Conservation (phyloP, 2,113 vertebrate species). For the Tyto alba region DNA sequence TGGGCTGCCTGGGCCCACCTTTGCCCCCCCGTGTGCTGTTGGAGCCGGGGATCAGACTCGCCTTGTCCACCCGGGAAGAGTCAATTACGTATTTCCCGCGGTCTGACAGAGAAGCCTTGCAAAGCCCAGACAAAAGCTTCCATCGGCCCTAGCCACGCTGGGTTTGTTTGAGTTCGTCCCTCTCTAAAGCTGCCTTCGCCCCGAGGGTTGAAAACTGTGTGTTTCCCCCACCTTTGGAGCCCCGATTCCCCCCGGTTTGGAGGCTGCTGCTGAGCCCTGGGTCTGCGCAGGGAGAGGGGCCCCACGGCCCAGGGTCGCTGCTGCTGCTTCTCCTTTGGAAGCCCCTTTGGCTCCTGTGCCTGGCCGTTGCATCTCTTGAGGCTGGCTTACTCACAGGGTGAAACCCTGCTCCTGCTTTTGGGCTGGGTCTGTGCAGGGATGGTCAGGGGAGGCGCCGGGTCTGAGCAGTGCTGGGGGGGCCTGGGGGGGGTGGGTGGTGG, state of each 20-base stretch:
- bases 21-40: neutral
- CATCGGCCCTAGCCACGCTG: neutral
- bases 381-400: neutral
- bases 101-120: neutral
- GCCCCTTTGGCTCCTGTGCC: neutral
- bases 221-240: neutral
- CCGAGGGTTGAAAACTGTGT: neutral
- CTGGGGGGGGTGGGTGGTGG: neutral
- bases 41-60: neutral
- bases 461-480: neutral
- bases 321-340: neutral
- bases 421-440: neutral
- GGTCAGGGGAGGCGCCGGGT: neutral
- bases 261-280: neutral
- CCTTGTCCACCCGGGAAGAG: neutral
- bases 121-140: neutral
- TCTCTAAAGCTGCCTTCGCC: neutral
- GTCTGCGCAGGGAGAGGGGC: neutral
- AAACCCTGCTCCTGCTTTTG: neutral
- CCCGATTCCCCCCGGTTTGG: neutral
- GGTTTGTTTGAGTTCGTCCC: neutral
- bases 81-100: rapidly evolving
- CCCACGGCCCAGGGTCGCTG: neutral
- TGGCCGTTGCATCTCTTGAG: neutral
- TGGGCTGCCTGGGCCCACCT: neutral